phyloP scores from a whole-genome alignment of 2,113 vertebrate genomes.

The Charadrius vociferus region DNA sequence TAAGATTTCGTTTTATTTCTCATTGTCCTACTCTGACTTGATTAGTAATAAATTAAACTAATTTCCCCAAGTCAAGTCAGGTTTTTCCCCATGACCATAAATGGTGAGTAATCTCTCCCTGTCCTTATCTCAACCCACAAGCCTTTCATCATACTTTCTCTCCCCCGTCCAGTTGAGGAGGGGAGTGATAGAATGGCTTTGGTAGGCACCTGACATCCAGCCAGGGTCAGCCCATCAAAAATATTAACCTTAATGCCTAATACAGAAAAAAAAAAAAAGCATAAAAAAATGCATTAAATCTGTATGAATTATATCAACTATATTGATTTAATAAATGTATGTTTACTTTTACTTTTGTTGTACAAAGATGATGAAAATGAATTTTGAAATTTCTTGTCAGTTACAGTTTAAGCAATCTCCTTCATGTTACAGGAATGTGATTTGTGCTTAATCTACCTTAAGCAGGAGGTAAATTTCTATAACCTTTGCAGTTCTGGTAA shows the following conservation, averaged over 20 bases:
- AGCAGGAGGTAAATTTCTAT: neutral
- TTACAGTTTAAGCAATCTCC: neutral
- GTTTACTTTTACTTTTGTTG: neutral
- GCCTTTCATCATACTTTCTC: neutral
- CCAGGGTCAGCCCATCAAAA: neutral
- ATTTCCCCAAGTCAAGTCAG: neutral
- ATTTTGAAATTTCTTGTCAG: neutral
- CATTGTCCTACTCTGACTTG: neutral
- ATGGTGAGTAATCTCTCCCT: neutral
- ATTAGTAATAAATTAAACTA: neutral
- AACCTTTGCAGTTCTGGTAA: slow-evolving; percentile 11
- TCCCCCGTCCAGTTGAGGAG: neutral
- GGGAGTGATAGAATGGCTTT: neutral
- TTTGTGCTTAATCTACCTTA: neutral
- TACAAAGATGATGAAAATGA: neutral
- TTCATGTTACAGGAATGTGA: neutral
- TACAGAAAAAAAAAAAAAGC: neutral
- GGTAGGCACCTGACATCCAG: neutral
- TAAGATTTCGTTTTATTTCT: neutral
- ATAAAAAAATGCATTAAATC: neutral
- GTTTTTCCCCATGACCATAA: neutral
- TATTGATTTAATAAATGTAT: neutral
- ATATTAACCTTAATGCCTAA: neutral
- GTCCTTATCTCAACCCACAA: neutral
- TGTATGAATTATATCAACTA: neutral